Conservation (phyloP, 37 sponge, comb jelly and placozoan genomes). For the Hexactinellida sp. region DNA sequence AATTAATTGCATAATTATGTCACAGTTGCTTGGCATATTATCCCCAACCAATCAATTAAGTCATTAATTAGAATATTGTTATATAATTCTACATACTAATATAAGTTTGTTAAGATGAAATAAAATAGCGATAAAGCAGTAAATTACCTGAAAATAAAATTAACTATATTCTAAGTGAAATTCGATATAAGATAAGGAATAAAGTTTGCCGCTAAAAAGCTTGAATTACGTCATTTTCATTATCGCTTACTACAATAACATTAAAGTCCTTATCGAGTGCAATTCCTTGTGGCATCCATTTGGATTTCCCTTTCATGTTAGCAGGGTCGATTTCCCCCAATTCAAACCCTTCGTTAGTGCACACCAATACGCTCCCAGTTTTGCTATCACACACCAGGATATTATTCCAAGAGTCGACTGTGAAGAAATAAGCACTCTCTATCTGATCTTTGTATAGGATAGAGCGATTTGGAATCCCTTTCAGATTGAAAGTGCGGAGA, state of each 20-base stretch:
- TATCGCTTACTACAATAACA: neutral
- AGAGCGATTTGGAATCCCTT: neutral
- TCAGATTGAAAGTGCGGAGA: neutral
- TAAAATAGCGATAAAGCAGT: no score
- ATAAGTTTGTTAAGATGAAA: no score
- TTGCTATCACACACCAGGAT: neutral
- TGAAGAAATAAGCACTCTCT: neutral
- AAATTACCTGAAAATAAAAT: no score
- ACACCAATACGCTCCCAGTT: neutral
- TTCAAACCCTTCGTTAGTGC: neutral
- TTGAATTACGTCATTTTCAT: neutral
- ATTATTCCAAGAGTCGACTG: neutral
- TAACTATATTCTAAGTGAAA: no score
- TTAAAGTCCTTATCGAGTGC: constrained; percentile 1
- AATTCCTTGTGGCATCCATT: constrained; percentile 1
- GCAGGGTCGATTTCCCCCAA: neutral
- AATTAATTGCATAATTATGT: no score
- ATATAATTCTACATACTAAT: no score
- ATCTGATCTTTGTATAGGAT: constrained; percentile 17
- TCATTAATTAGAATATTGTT: no score
- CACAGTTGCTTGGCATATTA: no score
- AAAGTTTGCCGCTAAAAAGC: neutral
- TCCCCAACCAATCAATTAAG: no score
- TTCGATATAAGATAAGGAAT: neutral
- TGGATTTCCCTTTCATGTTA: neutral